phyloP scores from a whole-genome alignment of 2,113 vertebrate genomes.

The Prinia subflava region DNA sequence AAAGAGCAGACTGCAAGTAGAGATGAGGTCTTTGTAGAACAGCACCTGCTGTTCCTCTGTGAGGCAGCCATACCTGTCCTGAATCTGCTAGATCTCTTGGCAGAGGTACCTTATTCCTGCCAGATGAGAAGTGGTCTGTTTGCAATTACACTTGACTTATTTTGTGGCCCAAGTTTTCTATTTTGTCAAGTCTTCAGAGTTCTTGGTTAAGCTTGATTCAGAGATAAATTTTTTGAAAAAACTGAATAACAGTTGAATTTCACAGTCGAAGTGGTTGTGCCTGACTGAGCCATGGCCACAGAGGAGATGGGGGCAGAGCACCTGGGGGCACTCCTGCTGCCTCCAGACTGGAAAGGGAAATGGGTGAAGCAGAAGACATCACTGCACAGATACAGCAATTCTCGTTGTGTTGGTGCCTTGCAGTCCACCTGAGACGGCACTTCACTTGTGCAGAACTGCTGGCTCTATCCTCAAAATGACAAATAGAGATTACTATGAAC shows the following conservation, averaged over 20 bases:
- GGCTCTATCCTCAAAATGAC: not conserved
- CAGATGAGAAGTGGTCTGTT: not conserved
- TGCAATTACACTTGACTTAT: not conserved
- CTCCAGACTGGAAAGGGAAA: not conserved
- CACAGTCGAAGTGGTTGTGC: accelerated
- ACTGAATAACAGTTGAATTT: not conserved
- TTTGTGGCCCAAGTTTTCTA: not conserved
- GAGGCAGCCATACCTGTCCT: not conserved
- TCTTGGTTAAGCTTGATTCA: not conserved
- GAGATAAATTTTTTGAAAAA: not conserved
- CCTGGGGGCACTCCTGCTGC: not conserved
- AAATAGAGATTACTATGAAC: not conserved
- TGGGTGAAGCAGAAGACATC: accelerated
- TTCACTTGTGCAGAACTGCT: not conserved
- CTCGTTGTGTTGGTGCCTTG: not conserved
- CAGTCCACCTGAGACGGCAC: not conserved
- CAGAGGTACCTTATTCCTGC: not conserved
- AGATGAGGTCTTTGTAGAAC: not conserved
- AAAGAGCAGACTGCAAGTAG: not conserved
- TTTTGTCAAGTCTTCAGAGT: not conserved
- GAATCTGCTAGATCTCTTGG: not conserved
- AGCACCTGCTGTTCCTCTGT: not conserved
- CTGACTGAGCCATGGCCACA: not conserved
- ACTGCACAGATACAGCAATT: not conserved
- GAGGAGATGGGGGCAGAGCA: not conserved